Conservation (phyloP, 2,113 vertebrate genomes). For the Macrotis lagotis region DNA sequence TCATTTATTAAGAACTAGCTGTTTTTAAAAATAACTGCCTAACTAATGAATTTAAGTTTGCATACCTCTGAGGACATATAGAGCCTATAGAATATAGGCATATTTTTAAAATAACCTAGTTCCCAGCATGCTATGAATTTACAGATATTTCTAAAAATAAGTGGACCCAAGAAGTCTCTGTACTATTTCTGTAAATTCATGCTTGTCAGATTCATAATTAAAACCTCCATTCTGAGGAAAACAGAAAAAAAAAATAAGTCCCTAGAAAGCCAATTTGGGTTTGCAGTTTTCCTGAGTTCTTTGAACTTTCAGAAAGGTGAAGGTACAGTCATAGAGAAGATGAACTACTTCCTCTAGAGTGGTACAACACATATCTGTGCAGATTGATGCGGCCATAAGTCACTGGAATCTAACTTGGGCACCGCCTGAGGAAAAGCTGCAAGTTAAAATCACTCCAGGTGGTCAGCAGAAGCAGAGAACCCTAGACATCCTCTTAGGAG, state of each 20-base stretch:
- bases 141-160: constrained; percentile 25
- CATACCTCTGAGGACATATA: not conserved
- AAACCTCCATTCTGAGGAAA: constrained; percentile 42
- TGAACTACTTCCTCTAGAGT: constrained; percentile 73
- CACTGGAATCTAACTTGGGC: constrained; percentile 68
- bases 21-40: constrained; percentile 31
- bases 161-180: constrained; percentile 40
- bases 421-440: constrained; percentile 73
- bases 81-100: not conserved
- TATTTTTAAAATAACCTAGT: not conserved
- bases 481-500: constrained; percentile 68
- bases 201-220: constrained; percentile 51
- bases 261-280: constrained; percentile 37
- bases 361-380: constrained; percentile 68
- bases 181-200: constrained; percentile 1
- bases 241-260: constrained; percentile 52
- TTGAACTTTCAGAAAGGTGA: constrained; percentile 71
- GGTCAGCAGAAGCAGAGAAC: constrained; percentile 59
- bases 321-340: constrained; percentile 75
- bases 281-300: constrained; percentile 63
- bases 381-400: constrained; percentile 77
- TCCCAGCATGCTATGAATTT: not conserved
- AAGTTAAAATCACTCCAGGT: constrained; percentile 78
- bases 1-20: not conserved
- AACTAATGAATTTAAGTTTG: not conserved